Percentiles rank a stretch among this genome's conserved stretches.
Conservation (phyloP, 2,888 invertebrate species). For the Caenorhabditis wallacei region DNA sequence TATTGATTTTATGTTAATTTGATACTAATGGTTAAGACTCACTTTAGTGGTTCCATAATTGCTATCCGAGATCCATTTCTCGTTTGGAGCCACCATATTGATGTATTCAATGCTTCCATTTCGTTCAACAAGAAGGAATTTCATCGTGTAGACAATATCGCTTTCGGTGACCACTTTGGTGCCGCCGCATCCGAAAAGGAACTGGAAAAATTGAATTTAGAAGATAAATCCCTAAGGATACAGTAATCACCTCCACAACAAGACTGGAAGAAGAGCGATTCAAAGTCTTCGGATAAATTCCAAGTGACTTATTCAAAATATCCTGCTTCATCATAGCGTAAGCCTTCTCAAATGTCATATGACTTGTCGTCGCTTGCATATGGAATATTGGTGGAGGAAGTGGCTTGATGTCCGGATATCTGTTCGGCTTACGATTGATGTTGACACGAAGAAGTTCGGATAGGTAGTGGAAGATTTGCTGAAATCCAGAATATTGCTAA, state of each 20-base stretch:
- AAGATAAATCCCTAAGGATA: not conserved
- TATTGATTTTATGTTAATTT: not conserved
- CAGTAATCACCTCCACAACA: constrained; percentile 38
- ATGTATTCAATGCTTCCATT: constrained; percentile 53
- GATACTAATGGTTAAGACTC: too few relatives aligned
- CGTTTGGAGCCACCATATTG: constrained; percentile 49
- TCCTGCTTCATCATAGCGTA: constrained; percentile 48
- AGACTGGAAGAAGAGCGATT: not conserved
- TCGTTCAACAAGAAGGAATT: constrained; percentile 53
- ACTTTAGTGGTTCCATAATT: constrained; percentile 13
- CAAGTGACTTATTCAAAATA: constrained; percentile 41
- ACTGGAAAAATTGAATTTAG: constrained; percentile 20
- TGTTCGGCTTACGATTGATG: not conserved
- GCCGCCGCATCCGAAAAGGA: constrained; percentile 49
- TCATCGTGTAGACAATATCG: constrained; percentile 36
- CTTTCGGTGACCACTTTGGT: constrained; percentile 16
- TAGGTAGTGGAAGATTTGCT: constrained; percentile 61
- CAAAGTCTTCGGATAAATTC: constrained; percentile 53
- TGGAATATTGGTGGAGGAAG: not conserved
- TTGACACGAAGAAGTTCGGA: constrained; percentile 50
- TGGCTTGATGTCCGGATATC: not conserved
- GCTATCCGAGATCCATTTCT: constrained; percentile 29
- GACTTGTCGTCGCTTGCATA: not conserved
- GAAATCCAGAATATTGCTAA: constrained; percentile 3
- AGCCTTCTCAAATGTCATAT: constrained; percentile 36